Conservation (phyloP, 2,113 vertebrate species). For the Pavo muticus region DNA sequence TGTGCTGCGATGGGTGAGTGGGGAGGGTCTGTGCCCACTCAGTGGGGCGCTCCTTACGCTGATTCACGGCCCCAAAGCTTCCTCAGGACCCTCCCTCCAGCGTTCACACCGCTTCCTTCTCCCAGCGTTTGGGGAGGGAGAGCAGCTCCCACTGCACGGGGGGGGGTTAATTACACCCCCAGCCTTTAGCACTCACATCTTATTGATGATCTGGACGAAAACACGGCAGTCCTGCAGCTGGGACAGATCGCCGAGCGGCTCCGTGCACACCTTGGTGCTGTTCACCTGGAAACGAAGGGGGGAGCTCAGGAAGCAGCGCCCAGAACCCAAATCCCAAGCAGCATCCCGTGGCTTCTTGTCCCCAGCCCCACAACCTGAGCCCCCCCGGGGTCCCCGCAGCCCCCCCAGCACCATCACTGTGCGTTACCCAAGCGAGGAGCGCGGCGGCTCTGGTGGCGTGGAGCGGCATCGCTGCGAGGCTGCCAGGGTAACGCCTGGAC, state of each 20-base stretch:
- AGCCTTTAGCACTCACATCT: constrained; percentile 82
- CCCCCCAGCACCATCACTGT: too few relatives aligned
- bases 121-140: not conserved
- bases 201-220: constrained; percentile 82
- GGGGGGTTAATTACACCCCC: too few relatives aligned
- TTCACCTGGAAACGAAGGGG: constrained; percentile 78
- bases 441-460: constrained; percentile 66
- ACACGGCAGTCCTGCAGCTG: constrained; percentile 83
- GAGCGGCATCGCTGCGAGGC: constrained; percentile 75
- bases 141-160: not conserved
- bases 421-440: constrained; percentile 82
- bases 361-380: too few relatives aligned
- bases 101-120: not conserved
- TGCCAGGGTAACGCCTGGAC: constrained; percentile 12
- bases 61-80: not conserved
- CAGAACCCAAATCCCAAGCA: too few relatives aligned
- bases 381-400: too few relatives aligned
- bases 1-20: not conserved
- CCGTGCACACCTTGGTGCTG: constrained; percentile 71
- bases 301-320: not conserved
- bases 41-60: accelerated
- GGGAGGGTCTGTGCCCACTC: not conserved
- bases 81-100: not conserved
- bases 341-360: too few relatives aligned
- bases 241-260: constrained; percentile 55